Evolutionary conservation across 2,888 invertebrate species (phyloP).

Genomic region (Apodemia zela): DNA sequence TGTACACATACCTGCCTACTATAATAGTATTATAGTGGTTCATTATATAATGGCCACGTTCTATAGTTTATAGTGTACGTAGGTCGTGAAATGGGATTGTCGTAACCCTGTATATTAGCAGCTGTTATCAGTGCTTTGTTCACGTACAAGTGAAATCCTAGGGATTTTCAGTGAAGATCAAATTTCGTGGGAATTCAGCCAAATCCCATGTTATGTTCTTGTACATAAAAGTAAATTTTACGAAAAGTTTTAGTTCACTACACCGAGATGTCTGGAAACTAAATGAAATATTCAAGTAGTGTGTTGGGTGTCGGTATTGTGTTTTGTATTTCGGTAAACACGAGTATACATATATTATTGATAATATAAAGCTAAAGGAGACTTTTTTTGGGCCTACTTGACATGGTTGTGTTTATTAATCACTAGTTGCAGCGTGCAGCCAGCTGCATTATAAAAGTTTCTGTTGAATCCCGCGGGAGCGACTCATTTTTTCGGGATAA

Average conservation of each 20-base stretch:
- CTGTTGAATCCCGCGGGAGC: no score
- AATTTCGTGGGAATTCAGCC: constrained; percentile 35
- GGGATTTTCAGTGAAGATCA: constrained; percentile 33
- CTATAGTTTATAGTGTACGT: background rate
- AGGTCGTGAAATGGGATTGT: constrained; percentile 22
- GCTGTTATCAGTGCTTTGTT: constrained; percentile 35
- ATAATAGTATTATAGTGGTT: no score
- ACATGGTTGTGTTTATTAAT: no score
- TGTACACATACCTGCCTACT: no score
- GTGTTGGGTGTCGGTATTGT: background rate
- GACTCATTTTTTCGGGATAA: no score
- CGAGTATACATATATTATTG: no score
- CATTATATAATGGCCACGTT: background rate
- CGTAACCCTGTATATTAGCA: constrained; percentile 31
- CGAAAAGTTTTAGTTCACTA: constrained; percentile 31
- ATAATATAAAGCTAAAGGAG: no score
- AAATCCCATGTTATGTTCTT: constrained; percentile 30
- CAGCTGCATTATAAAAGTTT: no score
- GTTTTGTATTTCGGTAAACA: background rate
- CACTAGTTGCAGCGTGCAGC: no score
- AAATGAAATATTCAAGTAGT: constrained; percentile 2
- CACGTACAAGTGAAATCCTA: constrained; percentile 33
- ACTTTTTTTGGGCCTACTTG: no score
- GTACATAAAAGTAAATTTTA: constrained; percentile 24
- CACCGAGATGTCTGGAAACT: constrained; percentile 2